phyloP scores from a whole-genome alignment of 2,113 vertebrate species.

The Neogobius melanostomus region DNA sequence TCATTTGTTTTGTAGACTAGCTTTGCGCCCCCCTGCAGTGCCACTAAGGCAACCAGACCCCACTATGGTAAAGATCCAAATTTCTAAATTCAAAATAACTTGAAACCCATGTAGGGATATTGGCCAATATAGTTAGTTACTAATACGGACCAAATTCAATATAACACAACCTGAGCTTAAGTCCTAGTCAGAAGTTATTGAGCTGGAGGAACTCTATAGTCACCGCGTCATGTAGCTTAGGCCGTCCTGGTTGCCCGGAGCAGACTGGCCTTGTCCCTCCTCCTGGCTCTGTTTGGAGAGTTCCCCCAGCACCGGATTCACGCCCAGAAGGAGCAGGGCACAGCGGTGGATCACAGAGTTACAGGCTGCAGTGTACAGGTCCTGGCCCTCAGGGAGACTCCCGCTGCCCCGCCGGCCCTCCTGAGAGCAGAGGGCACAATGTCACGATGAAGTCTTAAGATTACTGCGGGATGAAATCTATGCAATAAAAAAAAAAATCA shows the following conservation, averaged over 20 bases:
- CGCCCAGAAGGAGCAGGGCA: conserved; percentile 88
- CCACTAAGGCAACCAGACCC: no score
- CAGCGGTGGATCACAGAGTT: conserved; percentile 97
- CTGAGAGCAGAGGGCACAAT: conserved; percentile 2
- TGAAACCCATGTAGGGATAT: no score
- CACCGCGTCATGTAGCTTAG: conserved; percentile 92
- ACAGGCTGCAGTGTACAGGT: conserved; percentile 94
- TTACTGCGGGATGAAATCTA: neutral
- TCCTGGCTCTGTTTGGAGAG: conserved; percentile 84
- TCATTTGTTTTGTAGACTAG: no score
- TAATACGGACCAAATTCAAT: no score
- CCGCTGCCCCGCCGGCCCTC: conserved; percentile 84
- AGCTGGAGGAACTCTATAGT: no score
- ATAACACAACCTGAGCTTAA: no score
- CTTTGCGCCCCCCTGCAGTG: no score
- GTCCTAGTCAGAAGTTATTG: no score
- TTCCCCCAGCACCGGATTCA: conserved; percentile 87
- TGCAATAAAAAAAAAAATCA: no score
- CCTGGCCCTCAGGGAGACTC: conserved; percentile 88
- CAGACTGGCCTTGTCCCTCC: conserved; percentile 68
- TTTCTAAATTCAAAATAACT: no score
- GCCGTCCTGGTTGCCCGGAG: conserved; percentile 79
- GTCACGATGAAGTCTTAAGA: neutral
- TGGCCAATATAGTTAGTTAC: no score
- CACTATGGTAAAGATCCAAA: no score